phyloP scores from a whole-genome alignment of 1,140 invertebrate species.

The Chelonus insularis region DNA sequence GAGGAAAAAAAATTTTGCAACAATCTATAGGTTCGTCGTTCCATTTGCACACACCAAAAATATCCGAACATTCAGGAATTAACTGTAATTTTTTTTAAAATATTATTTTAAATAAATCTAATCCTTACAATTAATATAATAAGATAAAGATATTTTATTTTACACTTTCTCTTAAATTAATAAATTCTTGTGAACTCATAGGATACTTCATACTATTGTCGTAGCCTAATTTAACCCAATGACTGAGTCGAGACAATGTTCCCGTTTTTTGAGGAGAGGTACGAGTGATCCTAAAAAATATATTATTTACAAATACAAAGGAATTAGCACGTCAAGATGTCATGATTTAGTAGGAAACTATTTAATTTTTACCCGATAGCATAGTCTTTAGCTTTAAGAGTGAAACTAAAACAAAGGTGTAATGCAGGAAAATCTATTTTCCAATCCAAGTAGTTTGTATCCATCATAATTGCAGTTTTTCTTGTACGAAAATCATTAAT shows the following conservation, averaged over 20 bases:
- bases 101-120: too few species aligned
- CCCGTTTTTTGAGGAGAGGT: neutral
- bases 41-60: slow-evolving; percentile 36
- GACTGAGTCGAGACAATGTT: neutral
- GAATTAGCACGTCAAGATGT: too few species aligned
- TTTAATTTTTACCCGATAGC: slow-evolving; percentile 4
- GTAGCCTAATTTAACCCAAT: neutral
- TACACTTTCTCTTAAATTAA: neutral
- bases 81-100: slow-evolving; percentile 15
- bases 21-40: slow-evolving; percentile 36
- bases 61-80: slow-evolving; percentile 29
- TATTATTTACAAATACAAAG: too few species aligned
- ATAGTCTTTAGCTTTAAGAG: neutral
- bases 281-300: neutral
- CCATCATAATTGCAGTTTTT: slow-evolving; percentile 71
- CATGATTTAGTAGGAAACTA: too few species aligned
- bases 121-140: too few species aligned
- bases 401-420: slow-evolving; percentile 31
- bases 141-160: too few species aligned
- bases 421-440: slow-evolving; percentile 68
- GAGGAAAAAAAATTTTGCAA: slow-evolving; percentile 29
- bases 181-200: neutral
- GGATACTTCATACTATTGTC: neutral
- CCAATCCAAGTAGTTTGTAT: slow-evolving; percentile 73
- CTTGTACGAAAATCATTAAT: slow-evolving; percentile 65